Conservation (phyloP, 2,113 vertebrate species). For the Saguinus midas region DNA sequence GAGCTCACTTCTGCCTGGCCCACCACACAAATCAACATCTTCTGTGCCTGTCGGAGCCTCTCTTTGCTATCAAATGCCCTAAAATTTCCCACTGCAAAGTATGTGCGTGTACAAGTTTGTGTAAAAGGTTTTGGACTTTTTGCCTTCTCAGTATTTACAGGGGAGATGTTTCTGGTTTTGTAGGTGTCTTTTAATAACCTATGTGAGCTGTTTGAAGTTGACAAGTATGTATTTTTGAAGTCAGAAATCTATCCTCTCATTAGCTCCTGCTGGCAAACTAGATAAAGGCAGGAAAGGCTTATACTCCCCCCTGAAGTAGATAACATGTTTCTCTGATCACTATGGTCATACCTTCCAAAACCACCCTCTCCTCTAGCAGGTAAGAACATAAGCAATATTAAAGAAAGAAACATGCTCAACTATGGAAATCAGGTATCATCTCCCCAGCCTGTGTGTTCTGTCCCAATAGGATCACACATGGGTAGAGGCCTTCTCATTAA, state of each 20-base stretch:
- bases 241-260: not conserved
- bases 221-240: not conserved
- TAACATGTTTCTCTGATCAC: too few species aligned
- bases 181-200: not conserved
- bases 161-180: not conserved
- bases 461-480: not conserved
- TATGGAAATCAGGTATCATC: not conserved
- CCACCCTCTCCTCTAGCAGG: not conserved
- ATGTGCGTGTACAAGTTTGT: fast-evolving
- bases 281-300: not conserved
- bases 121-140: not conserved
- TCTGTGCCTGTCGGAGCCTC: not conserved
- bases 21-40: not conserved
- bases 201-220: not conserved
- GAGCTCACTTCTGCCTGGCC: fast-evolving
- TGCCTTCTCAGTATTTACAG: not conserved
- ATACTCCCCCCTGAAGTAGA: not conserved
- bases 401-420: fast-evolving
- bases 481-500: not conserved
- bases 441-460: not conserved
- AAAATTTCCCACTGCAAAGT: fast-evolving
- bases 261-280: not conserved
- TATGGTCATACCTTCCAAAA: not conserved
- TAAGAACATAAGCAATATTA: not conserved
- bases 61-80: not conserved